Conservation (phyloP, 2,113 vertebrate species). For the Rhombomys opimus region DNA sequence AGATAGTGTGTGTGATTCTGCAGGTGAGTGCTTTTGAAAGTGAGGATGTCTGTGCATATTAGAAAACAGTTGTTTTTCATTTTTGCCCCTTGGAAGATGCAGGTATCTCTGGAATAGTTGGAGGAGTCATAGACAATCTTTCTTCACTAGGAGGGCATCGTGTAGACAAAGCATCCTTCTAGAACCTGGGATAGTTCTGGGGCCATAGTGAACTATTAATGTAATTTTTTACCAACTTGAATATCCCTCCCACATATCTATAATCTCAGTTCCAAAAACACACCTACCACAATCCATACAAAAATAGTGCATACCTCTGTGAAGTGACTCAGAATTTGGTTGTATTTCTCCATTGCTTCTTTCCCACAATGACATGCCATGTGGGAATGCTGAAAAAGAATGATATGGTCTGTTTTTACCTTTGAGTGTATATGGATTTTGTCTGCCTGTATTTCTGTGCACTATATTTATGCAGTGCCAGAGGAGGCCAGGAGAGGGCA, state of each 20-base stretch:
- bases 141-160: background rate
- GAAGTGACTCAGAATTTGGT: slow-evolving; percentile 72
- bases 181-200: background rate
- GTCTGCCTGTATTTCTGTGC: background rate
- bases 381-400: slow-evolving; percentile 72
- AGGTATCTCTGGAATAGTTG: background rate
- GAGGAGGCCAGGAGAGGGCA: background rate
- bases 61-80: background rate
- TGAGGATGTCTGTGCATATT: background rate
- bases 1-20: background rate
- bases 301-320: slow-evolving; percentile 75
- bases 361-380: slow-evolving; percentile 81
- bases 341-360: slow-evolving; percentile 72
- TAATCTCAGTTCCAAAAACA: slow-evolving; percentile 30
- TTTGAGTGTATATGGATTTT: background rate
- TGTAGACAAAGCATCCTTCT: background rate
- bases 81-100: background rate
- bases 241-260: background rate
- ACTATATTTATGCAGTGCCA: background rate
- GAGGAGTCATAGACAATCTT: background rate
- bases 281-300: slow-evolving; percentile 20
- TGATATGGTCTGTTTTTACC: background rate
- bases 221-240: background rate
- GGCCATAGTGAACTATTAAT: background rate
- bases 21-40: background rate